Conservation (phyloP, 2,888 invertebrate genomes). For the Lasioglossum lativentre region DNA sequence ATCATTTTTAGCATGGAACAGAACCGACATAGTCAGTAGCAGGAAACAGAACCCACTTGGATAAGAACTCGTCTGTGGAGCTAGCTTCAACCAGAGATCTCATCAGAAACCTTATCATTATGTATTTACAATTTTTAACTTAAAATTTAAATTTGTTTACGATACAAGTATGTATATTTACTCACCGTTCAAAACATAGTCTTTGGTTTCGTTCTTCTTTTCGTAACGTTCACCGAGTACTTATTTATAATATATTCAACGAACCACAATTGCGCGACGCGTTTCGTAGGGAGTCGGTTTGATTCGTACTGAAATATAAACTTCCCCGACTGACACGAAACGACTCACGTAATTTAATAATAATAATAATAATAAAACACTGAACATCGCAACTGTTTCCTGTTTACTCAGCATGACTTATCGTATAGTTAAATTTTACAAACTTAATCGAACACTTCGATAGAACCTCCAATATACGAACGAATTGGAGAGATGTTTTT, state of each 20-base stretch:
- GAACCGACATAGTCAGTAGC: too few relatives aligned
- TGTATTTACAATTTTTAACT: not conserved
- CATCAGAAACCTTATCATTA: too few relatives aligned
- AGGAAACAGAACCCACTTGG: too few relatives aligned
- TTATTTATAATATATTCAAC: conserved; percentile 22
- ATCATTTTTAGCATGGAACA: too few relatives aligned
- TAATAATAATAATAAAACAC: conserved; percentile 25
- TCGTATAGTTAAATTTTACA: not conserved
- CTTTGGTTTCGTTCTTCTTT: not conserved
- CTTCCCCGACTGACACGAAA: not conserved
- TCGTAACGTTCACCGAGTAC: conserved; percentile 14
- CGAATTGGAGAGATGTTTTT: not conserved
- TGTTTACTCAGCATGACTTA: not conserved
- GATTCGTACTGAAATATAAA: conserved; percentile 22
- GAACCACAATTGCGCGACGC: not conserved
- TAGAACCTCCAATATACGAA: too few relatives aligned
- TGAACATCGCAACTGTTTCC: conserved; percentile 7
- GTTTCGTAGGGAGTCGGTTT: conserved; percentile 2
- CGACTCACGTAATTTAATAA: not conserved
- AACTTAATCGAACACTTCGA: not conserved
- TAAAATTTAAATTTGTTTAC: not conserved
- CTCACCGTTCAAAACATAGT: conserved; percentile 6
- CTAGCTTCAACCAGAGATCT: too few relatives aligned
- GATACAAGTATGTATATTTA: not conserved
- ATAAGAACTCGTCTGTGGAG: too few relatives aligned